Evolutionary conservation across 1,140 invertebrate genomes (phyloP).

Genomic region (Zeugodacus cucurbitae): DNA sequence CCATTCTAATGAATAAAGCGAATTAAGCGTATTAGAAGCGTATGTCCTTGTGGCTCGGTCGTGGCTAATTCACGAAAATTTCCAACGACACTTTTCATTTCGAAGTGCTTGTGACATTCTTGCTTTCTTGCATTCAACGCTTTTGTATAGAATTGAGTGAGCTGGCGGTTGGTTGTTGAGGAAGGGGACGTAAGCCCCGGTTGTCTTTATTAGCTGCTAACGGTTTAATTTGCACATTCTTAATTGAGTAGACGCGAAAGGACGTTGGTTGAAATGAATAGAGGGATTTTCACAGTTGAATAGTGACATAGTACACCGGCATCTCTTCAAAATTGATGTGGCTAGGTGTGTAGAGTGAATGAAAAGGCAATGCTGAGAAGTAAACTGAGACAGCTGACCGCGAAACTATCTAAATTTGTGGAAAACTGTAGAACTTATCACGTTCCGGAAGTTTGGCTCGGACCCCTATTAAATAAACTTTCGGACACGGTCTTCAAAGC

Average conservation of each 20-base stretch:
- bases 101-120: neutral
- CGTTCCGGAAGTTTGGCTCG: too few species aligned
- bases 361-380: too few species aligned
- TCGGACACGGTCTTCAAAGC: too few species aligned
- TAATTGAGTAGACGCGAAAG: neutral
- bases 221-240: neutral
- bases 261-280: neutral
- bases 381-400: too few species aligned
- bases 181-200: neutral
- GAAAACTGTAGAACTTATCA: too few species aligned
- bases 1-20: constrained; percentile 12
- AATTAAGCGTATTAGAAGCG: neutral
- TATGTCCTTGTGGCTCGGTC: neutral
- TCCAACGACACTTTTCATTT: neutral
- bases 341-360: too few species aligned
- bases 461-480: too few species aligned
- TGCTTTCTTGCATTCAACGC: neutral
- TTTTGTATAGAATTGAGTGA: neutral
- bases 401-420: too few species aligned
- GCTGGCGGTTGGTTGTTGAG: neutral
- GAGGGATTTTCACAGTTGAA: neutral
- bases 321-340: too few species aligned
- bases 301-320: neutral
- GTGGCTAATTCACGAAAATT: neutral
- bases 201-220: neutral